Evolutionary conservation across 2,888 invertebrate genomes (phyloP), one percentile per base, ranked within the genome.

Genomic region (Glyphotaelius pellucidus): DNA sequence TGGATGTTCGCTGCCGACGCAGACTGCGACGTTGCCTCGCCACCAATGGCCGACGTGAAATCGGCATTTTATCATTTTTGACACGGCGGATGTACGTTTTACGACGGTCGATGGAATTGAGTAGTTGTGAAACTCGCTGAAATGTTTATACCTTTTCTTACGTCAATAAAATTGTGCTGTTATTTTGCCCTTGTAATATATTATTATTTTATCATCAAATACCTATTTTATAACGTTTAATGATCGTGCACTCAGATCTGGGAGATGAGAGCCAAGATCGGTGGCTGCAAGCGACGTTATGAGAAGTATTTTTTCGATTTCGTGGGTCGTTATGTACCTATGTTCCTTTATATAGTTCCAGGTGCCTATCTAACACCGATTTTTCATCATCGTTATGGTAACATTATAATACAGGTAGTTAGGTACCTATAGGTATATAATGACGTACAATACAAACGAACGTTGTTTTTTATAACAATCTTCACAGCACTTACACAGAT

Each of bases 41-140:
- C 90, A 35, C 52, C 89, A 52, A 90, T 85, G 86, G 86, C 90
- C 80, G 86, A 90, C 80, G 80, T 83, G 90, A 90, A 90, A 83
- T 83, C 90, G 80, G 83, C 83, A 90, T 90, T 90, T 67, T 90
- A 90, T 90, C 90, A 90, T 90, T 83, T 90, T 90, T 83, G 81
- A 83, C 90, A 47, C 90, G 83, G 38, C 90, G 90, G 90, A 90
- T 90, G 90, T 90, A 83, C 83, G 90, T 83, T 90, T 90, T 90
- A 90, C 90, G 90, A 90, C 80, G 84, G 90, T 32, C 83, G 90
- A 88, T 67, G 88, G 88, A 88, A 88, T 88, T 88, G 88, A 88
- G 88, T 67, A 67, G 67, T 88, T 88, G 88, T 88, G 88, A 88
- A 88, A 88, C 88, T 88, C n/a, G 88, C 88, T 88, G 88, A 88